These are phyloP conservation scores for Allolobophora icterica DNA, from an alignment of 2,888 invertebrate species.

Conservation along the genomic window DNA sequence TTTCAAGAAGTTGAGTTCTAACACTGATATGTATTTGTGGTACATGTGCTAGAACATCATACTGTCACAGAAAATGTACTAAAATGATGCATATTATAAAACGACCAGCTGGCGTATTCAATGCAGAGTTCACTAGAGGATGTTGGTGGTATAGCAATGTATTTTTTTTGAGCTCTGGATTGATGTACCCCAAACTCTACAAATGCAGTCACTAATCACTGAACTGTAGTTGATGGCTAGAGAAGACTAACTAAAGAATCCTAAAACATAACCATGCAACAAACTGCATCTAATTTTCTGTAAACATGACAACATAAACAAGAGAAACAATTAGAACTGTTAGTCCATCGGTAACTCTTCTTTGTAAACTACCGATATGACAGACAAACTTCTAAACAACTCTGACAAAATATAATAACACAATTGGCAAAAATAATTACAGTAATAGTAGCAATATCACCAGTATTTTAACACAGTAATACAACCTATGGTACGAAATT, in stretches of 20 bases:
- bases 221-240: neutral
- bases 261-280: neutral
- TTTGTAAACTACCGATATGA: too few species aligned
- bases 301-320: neutral
- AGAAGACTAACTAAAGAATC: neutral
- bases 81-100: too few species aligned
- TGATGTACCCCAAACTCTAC: neutral
- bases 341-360: too few species aligned
- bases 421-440: neutral
- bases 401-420: neutral
- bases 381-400: neutral
- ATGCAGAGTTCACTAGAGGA: neutral
- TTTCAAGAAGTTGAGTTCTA: neutral
- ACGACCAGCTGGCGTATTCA: neutral
- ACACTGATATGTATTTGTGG: neutral
- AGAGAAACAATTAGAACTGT: neutral
- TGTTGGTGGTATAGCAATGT: neutral
- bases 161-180: neutral
- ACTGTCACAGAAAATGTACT: neutral
- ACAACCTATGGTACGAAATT: neutral
- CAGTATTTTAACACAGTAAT: neutral
- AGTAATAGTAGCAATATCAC: too few species aligned
- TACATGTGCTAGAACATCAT: neutral
- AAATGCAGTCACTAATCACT: neutral
- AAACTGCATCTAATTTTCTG: neutral